phyloP scores from a whole-genome alignment of 2,797 vertebrate genomes.

The Tinamus major region DNA sequence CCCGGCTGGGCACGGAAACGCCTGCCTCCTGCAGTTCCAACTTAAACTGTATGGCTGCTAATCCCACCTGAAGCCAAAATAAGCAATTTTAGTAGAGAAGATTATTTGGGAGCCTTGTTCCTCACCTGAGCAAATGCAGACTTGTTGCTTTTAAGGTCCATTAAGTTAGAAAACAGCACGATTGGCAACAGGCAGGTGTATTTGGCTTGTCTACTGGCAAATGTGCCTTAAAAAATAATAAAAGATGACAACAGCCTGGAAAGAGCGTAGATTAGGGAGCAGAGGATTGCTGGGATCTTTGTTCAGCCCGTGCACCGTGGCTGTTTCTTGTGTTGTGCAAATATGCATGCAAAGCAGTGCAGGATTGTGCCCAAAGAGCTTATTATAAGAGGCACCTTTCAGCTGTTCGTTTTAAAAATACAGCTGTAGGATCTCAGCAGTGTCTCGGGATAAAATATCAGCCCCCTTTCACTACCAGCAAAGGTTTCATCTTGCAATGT shows the following conservation, averaged over 20 bases:
- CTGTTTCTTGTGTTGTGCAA: constrained; percentile 39
- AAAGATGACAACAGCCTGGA: background rate
- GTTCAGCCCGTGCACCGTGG: background rate
- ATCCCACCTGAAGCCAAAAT: background rate
- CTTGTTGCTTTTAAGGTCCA: background rate
- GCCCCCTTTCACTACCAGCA: constrained; percentile 17
- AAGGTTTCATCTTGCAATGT: constrained; percentile 65
- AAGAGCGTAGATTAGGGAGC: background rate
- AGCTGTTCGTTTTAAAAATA: constrained; percentile 68
- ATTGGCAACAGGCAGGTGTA: background rate
- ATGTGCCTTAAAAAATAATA: background rate
- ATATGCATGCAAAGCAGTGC: background rate
- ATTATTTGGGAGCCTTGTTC: background rate
- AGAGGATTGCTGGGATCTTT: constrained; percentile 1
- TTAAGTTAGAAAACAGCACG: background rate
- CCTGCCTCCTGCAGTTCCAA: background rate
- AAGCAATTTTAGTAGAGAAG: background rate
- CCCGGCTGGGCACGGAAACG: background rate
- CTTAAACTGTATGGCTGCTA: background rate
- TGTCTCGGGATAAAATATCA: constrained; percentile 55
- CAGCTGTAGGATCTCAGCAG: constrained; percentile 31
- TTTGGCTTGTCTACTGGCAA: background rate
- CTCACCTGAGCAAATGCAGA: background rate
- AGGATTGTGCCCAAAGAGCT: background rate
- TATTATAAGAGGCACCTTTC: constrained; percentile 29